These are phyloP conservation scores for Nerophis lumbriciformis DNA, from an alignment of 2,113 vertebrate genomes.

Conservation along the genomic window DNA sequence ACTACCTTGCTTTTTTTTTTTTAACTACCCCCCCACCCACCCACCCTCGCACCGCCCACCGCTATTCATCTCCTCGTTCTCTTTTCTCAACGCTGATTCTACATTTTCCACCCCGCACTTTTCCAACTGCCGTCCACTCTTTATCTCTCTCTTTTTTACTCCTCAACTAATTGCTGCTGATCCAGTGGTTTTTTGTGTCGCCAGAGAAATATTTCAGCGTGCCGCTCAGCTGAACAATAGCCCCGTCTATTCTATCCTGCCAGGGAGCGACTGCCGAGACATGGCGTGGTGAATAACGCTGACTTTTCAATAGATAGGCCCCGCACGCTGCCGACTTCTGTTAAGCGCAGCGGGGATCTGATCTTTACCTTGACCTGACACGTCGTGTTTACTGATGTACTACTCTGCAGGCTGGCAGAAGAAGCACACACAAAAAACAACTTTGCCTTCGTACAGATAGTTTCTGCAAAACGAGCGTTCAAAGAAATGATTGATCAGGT, in stretches of 20 bases:
- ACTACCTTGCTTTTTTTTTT: not conserved
- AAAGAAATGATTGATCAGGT: too few species aligned
- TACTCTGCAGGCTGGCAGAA: conserved; percentile 40
- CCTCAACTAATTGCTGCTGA: conserved; percentile 69
- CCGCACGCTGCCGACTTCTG: conserved; percentile 57
- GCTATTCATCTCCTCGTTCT: conserved; percentile 33
- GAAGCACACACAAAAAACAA: conserved; percentile 34
- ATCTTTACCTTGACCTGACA: conserved; percentile 69
- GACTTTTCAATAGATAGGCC: conserved; percentile 62
- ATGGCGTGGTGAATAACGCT: conserved; percentile 59
- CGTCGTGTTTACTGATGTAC: conserved; percentile 66
- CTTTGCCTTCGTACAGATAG: conserved; percentile 44
- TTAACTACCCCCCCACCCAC: not conserved
- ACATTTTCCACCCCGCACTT: conserved; percentile 49
- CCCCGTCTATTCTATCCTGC: conserved; percentile 36
- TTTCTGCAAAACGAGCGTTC: conserved; percentile 38
- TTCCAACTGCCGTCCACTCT: conserved; percentile 44
- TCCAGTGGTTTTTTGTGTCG: conserved; percentile 64
- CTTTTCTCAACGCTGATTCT: conserved; percentile 52
- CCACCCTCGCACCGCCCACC: conserved; percentile 11
- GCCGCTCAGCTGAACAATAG: conserved; percentile 62
- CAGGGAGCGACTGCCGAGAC: conserved; percentile 50
- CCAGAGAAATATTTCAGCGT: conserved; percentile 62
- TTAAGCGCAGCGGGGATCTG: conserved; percentile 63
- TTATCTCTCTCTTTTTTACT: conserved; percentile 60